Base-by-base conservation (phyloP, 2,113 vertebrate genomes). In the Ardeotis arabs region DNA sequence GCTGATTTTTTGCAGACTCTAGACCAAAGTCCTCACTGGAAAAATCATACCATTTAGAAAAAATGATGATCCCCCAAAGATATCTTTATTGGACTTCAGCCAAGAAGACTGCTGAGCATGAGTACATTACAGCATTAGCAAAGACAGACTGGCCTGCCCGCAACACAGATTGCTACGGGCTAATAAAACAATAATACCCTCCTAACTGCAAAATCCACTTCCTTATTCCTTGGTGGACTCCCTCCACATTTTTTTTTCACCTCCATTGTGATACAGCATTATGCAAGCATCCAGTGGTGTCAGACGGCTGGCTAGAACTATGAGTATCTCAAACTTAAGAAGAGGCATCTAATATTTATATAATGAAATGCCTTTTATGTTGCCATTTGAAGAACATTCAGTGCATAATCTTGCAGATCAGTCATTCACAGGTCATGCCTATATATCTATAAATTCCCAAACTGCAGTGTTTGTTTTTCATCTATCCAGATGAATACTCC, bases 401-500 rank as follows among this genome's bases (percentile, higher is more conserved):
- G 13, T 14, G 24, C 6, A 3, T 31, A 91, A 87, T 86, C 68
- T 70, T 67, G 62, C 64, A 78, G 64, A 81, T 89, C 84, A 84
- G n/a, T 92, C 77, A 75, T 72, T 91, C 49, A 44, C 45, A 79
- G 73, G 50, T 55, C 56, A 89, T 29, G 27, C 33, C 66, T 60
- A 75, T 37, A 12, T 17, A 88, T 49, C 52, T 72, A 25, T 53
- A 87, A 81, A 91, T 75, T 89, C 35, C 44, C 58, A 84, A 67
- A 79, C 52, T 76, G 44, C 33, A 49, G 16, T 39, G 39, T 41
- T 89, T 75, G 33, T 23, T 91, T 95, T 75, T 82, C 24, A 9
- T 87, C 73, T 94, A 64, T 87, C 39, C 76, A 86, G 55, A 94
- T 84, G 78, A 76, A 95, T 84, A 94, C 28, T 44, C 83, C 4